These are phyloP conservation scores for Tetranychus piercei DNA, from an alignment of 2,888 invertebrate species.

Conservation along the genomic window DNA sequence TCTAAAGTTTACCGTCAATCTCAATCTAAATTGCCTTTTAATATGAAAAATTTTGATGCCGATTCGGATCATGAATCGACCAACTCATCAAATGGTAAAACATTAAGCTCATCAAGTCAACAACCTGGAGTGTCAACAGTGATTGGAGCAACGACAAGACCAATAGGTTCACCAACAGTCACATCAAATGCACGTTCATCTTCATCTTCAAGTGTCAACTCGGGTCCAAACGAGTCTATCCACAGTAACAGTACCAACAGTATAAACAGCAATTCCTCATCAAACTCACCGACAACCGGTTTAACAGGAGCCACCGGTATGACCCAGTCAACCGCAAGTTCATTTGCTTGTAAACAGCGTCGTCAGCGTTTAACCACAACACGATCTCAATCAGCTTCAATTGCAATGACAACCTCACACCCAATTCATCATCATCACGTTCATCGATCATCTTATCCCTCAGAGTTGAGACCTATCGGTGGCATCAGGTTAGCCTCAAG, in stretches of 20 bases:
- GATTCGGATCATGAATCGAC: no score
- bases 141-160: no score
- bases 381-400: neutral
- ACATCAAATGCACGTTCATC: neutral
- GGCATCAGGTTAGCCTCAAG: neutral
- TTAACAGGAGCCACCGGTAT: neutral
- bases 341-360: neutral
- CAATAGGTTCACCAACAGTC: no score
- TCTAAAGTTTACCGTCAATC: no score
- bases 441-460: neutral
- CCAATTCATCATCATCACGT: conserved; percentile 1
- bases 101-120: no score
- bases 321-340: neutral
- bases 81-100: no score
- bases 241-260: neutral
- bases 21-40: no score
- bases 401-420: neutral
- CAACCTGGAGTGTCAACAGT: no score
- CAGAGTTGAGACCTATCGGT: neutral
- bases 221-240: neutral
- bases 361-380: neutral
- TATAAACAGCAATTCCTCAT: neutral
- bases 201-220: neutral
- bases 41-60: no score
- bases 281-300: neutral